Conservation (phyloP, 2,113 vertebrate genomes). For the Centropus bengalensis region DNA sequence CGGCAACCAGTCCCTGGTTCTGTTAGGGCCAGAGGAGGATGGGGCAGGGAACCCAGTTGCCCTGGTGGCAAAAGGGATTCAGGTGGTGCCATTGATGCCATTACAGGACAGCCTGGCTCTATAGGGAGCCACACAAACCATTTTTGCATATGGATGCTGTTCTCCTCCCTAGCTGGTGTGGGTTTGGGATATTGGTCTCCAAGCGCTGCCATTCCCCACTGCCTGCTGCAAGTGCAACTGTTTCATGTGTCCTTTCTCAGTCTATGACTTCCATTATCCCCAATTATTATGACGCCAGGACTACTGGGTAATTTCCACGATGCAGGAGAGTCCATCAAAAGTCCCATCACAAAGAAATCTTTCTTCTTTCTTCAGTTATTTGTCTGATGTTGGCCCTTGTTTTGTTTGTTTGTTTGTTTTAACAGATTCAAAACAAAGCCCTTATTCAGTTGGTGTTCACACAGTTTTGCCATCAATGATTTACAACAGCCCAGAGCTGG, state of each 20-base stretch:
- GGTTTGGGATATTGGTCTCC: not conserved
- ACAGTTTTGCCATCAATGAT: not conserved
- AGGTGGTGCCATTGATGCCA: not conserved
- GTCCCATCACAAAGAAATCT: slow-evolving; percentile 1
- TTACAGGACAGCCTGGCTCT: not conserved
- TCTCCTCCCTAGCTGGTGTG: not conserved
- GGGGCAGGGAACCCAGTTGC: not conserved
- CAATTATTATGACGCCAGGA: not conserved
- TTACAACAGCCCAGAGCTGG: not conserved
- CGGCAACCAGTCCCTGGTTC: not conserved
- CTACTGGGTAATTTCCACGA: not conserved
- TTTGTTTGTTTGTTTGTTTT: not conserved
- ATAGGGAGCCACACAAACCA: not conserved
- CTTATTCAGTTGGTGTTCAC: not conserved
- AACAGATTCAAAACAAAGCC: not conserved
- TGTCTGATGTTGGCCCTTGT: not conserved
- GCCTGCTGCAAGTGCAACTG: not conserved
- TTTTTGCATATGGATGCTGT: not conserved
- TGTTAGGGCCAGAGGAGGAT: not conserved
- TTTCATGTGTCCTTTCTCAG: not conserved
- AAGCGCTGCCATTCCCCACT: not conserved
- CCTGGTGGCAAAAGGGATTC: not conserved
- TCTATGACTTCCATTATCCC: not conserved
- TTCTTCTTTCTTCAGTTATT: slow-evolving; percentile 30
- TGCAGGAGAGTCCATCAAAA: not conserved